Conservation (phyloP, 23 tunicate species). For the Oikopleura dioica region DNA sequence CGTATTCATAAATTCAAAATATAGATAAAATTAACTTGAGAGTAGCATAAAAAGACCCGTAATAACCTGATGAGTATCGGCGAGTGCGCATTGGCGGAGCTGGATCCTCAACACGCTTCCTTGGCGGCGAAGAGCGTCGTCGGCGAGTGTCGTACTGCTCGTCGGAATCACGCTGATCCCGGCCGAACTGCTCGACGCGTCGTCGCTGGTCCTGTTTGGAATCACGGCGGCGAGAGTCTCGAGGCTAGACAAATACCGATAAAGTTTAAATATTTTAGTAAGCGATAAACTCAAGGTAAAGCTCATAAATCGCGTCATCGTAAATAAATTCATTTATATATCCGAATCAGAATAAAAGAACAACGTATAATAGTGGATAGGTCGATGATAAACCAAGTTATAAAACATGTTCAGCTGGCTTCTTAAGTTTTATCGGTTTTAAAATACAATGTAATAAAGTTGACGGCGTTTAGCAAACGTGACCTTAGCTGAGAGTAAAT, state of each 20-base stretch:
- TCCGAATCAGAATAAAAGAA: no score
- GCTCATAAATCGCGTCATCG: not conserved
- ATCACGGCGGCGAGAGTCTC: not conserved
- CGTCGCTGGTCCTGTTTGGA: constrained; percentile 7
- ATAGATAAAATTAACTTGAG: no score
- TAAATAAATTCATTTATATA: not conserved
- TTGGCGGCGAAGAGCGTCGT: constrained; percentile 1
- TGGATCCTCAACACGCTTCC: constrained; percentile 1
- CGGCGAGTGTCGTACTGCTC: not conserved
- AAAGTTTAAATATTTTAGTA: not conserved
- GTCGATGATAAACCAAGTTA: no score
- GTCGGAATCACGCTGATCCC: not conserved
- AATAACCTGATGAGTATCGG: constrained; percentile 7
- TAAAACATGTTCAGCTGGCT: no score
- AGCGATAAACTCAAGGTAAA: not conserved
- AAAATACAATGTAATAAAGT: no score
- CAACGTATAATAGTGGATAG: no score
- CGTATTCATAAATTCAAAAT: no score
- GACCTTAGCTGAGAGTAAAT: no score
- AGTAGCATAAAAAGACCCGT: no score
- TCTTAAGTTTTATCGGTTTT: no score
- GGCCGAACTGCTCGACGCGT: not conserved
- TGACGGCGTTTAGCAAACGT: no score
- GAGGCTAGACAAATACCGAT: not conserved
- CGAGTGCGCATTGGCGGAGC: not conserved